Evolutionary conservation across 1,140 invertebrate species (phyloP).

Genomic region (Anthonomus grandis): DNA sequence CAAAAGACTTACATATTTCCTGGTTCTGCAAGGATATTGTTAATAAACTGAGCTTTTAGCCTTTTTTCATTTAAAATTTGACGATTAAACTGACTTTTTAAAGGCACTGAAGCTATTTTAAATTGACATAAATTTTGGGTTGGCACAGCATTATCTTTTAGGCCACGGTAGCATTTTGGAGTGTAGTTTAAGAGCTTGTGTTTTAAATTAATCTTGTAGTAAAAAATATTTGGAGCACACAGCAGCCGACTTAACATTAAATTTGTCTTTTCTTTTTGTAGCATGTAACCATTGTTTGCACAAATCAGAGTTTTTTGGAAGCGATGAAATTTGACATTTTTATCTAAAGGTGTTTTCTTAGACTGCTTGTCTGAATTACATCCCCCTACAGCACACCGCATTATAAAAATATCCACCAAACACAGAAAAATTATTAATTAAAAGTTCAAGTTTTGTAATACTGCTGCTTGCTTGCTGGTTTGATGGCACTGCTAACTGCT

Average conservation of each 20-base stretch:
- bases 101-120: neutral
- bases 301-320: constrained; percentile 12
- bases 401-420: too few relatives aligned
- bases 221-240: constrained; percentile 21
- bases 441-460: too few relatives aligned
- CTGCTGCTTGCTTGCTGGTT: too few relatives aligned
- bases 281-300: constrained; percentile 9
- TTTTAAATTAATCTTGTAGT: constrained; percentile 21
- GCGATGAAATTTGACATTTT: constrained; percentile 14
- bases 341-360: constrained; percentile 2
- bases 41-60: too few relatives aligned
- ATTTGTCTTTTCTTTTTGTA: constrained; percentile 20
- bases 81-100: neutral
- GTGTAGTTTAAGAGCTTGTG: constrained; percentile 9
- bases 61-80: neutral
- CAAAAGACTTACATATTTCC: too few relatives aligned
- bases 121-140: constrained; percentile 16
- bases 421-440: too few relatives aligned
- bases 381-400: constrained; percentile 23
- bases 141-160: constrained; percentile 15
- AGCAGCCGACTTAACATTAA: constrained; percentile 13
- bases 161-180: constrained; percentile 15
- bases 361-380: constrained; percentile 22
- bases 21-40: too few relatives aligned
- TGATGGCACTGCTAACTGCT: too few relatives aligned